These are phyloP conservation scores for Neofelis nebulosa DNA, from an alignment of 2,113 vertebrate genomes.

Conservation along the genomic window DNA sequence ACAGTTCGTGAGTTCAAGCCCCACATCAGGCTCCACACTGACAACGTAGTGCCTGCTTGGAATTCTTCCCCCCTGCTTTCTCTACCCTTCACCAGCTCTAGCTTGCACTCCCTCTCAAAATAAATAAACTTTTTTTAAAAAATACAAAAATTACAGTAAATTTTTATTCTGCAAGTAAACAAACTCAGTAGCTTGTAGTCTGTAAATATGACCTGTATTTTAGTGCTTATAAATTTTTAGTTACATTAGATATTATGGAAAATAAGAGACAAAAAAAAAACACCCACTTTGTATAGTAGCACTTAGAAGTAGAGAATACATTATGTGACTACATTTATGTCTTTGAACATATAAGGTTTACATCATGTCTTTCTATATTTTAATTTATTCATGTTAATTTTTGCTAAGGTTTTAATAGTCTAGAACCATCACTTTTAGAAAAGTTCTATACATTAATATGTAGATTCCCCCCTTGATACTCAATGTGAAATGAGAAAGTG, in stretches of 20 bases:
- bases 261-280: not conserved
- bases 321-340: not conserved
- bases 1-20: too few relatives aligned
- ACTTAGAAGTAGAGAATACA: not conserved
- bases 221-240: not conserved
- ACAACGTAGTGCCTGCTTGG: too few relatives aligned
- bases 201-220: not conserved
- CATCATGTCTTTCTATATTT: not conserved
- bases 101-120: too few relatives aligned
- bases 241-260: not conserved
- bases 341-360: not conserved
- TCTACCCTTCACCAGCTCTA: too few relatives aligned
- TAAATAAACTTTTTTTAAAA: too few relatives aligned
- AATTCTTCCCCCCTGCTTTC: too few relatives aligned
- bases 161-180: not conserved
- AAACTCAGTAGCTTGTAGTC: not conserved
- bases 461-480: not conserved
- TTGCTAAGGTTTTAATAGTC: not conserved
- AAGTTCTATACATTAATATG: not conserved
- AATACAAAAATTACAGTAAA: not conserved
- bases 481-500: constrained; percentile 17
- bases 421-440: constrained; percentile 8
- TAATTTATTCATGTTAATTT: constrained; percentile 12
- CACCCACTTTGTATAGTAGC: not conserved
- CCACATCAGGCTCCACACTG: too few relatives aligned